Evolutionary conservation across 2,888 invertebrate genomes (phyloP), one percentile per base, ranked within the genome.

Genomic region (Thymelicus acteon): DNA sequence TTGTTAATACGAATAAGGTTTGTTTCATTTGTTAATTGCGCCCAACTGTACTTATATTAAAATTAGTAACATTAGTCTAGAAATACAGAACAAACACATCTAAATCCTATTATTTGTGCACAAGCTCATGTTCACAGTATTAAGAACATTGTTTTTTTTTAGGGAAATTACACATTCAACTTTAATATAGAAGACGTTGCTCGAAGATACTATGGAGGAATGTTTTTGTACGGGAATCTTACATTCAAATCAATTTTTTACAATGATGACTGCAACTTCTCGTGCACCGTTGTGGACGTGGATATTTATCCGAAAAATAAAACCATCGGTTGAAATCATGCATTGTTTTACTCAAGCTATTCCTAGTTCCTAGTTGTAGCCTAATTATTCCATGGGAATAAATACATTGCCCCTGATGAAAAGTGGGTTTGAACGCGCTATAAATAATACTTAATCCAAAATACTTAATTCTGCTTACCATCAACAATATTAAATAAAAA

Each of bases 221-320:
- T 78, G 49, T 87, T 86, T 72, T 62, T 87, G 37, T 87, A 81
- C 60, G 87, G 88, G 7, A 81, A 82, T 40, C 71, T 84, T 31
- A 77, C 75, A 0, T 84, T 86, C 37, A 85, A 80, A 71, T 61
- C 83, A 0, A 3, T 83, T 0, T 80, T 84, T 61, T 82, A 83
- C 72, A 85, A 78, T 52, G 83, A 84, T 2, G 72, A 80, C 2
- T 88, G 88, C 70, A 88, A 87, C 58, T 84, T 88, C 37, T 85
- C 84, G 0, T 88, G 88, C 60, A 75, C 82, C 0, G 58, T 80
- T 0, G 72, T 83, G 0, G 73, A 80, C 19, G 83, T 84, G 0
- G 75, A 75, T 47, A 75, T 87, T 6, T 72, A 75, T 6, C 84
- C 86, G 6, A 85, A 79, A 74, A 74, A 75, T 58, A 70, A 72